phyloP scores from a whole-genome alignment of 2,888 invertebrate species.

The Labia minor region DNA sequence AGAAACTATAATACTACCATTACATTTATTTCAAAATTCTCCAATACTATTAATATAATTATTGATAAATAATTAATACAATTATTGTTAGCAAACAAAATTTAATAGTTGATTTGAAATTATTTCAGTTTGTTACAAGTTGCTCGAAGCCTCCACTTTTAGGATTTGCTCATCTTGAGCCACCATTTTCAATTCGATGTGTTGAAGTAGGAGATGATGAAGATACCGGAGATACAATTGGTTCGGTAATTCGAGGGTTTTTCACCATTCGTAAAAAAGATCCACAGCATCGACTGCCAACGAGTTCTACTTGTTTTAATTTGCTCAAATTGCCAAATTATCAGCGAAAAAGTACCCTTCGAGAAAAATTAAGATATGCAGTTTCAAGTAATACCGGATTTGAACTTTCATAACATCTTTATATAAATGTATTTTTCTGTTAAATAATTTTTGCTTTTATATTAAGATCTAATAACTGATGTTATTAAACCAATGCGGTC shows the following conservation, averaged over 20 bases:
- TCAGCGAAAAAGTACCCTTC: slow-evolving; percentile 84
- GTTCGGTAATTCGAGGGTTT: slow-evolving; percentile 94
- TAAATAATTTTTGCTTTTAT: neutral
- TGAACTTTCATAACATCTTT: slow-evolving; percentile 72
- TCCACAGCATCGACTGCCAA: slow-evolving; percentile 89
- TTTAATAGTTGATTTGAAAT: too few relatives aligned
- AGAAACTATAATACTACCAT: too few relatives aligned
- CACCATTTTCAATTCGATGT: slow-evolving; percentile 95
- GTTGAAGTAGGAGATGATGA: slow-evolving; percentile 98
- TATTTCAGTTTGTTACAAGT: slow-evolving; percentile 71
- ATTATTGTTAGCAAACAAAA: too few relatives aligned
- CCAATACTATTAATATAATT: too few relatives aligned
- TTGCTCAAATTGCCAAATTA: slow-evolving; percentile 96
- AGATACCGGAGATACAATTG: slow-evolving; percentile 77
- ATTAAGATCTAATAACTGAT: neutral
- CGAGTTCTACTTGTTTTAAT: slow-evolving; percentile 98
- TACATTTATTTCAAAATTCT: too few relatives aligned
- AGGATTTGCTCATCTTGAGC: slow-evolving; percentile 92
- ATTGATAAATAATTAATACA: too few relatives aligned
- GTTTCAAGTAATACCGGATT: slow-evolving; percentile 97
- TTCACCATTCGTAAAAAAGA: slow-evolving; percentile 93
- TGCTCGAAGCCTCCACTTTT: slow-evolving; percentile 94
- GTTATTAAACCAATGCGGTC: too few relatives aligned
- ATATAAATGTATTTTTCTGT: neutral
- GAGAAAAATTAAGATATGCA: slow-evolving; percentile 94